Percentiles rank a stretch among this genome's conserved stretches.
phyloP scores from a whole-genome alignment of 2,888 invertebrate genomes.

The Melolontha melolontha region DNA sequence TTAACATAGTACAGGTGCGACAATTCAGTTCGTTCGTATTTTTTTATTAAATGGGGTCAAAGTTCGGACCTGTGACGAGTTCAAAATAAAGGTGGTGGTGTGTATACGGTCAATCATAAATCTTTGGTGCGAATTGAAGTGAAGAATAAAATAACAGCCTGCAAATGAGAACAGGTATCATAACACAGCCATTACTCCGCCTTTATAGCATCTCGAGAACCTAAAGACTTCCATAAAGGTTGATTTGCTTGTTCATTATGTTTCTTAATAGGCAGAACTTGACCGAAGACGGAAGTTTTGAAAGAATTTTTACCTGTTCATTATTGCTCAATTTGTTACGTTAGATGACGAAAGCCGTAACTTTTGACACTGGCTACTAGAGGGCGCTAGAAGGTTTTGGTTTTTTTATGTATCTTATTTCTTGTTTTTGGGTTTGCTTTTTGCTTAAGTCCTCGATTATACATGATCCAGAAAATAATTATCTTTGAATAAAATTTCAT shows the following conservation, averaged over 20 bases:
- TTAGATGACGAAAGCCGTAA: conserved; percentile 1
- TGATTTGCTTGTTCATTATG: conserved; percentile 44
- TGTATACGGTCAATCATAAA: conserved; percentile 39
- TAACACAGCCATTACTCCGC: conserved; percentile 63
- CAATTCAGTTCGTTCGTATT: conserved; percentile 11
- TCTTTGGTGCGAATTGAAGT: conserved; percentile 41
- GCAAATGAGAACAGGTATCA: conserved; percentile 58
- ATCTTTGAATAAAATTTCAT: no score
- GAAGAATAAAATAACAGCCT: conserved; percentile 50
- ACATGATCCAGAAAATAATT: no score
- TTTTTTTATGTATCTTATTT: no score
- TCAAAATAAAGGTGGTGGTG: conserved; percentile 30
- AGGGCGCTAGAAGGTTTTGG: conserved; percentile 23
- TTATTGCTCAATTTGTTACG: conserved; percentile 21
- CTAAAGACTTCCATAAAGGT: conserved; percentile 58
- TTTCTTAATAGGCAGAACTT: conserved; percentile 37
- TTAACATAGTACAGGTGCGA: conserved; percentile 50
- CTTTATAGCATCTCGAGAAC: conserved; percentile 59
- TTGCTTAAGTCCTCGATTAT: no score
- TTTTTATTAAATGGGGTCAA: conserved; percentile 43
- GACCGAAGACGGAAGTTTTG: conserved; percentile 16
- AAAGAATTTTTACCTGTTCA: conserved; percentile 34
- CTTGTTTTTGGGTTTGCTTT: no score
- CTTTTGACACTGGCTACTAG: conserved; percentile 8
- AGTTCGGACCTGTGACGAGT: conserved; percentile 44